Evolutionary conservation across 1,140 invertebrate species (phyloP).

Genomic region (Hylaeus anthracinus): DNA sequence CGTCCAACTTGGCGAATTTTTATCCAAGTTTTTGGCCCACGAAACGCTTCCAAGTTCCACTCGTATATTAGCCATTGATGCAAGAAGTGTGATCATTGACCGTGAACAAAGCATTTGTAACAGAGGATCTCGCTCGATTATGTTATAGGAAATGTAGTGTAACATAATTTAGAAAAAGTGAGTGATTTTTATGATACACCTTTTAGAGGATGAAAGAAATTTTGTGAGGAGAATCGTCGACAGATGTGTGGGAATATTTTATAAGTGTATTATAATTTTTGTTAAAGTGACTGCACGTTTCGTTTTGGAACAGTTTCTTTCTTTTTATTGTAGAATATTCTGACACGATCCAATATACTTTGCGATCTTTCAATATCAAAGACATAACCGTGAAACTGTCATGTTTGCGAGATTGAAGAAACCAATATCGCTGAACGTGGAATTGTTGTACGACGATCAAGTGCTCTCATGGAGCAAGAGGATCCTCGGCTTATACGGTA

Average conservation of each 20-base stretch:
- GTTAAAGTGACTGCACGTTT: background rate
- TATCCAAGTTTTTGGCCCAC: background rate
- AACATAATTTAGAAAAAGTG: background rate
- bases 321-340: too few relatives aligned
- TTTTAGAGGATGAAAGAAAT: too few relatives aligned
- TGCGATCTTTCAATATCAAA: background rate
- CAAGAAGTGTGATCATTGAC: background rate
- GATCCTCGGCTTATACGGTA: conserved; percentile 31
- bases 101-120: too few relatives aligned
- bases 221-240: too few relatives aligned
- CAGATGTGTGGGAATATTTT: too few relatives aligned
- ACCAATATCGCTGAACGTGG: conserved; percentile 14
- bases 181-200: background rate
- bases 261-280: background rate
- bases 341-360: background rate
- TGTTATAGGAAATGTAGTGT: background rate
- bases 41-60: background rate
- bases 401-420: conserved; percentile 1
- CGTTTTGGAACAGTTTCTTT: too few relatives aligned
- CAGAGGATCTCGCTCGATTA: too few relatives aligned
- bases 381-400: background rate
- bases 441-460: conserved; percentile 41
- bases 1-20: background rate
- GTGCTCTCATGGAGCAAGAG: conserved; percentile 48
- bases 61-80: background rate